phyloP scores from a whole-genome alignment of 2,888 invertebrate genomes.

The Prosopocoilus inquinatus region DNA sequence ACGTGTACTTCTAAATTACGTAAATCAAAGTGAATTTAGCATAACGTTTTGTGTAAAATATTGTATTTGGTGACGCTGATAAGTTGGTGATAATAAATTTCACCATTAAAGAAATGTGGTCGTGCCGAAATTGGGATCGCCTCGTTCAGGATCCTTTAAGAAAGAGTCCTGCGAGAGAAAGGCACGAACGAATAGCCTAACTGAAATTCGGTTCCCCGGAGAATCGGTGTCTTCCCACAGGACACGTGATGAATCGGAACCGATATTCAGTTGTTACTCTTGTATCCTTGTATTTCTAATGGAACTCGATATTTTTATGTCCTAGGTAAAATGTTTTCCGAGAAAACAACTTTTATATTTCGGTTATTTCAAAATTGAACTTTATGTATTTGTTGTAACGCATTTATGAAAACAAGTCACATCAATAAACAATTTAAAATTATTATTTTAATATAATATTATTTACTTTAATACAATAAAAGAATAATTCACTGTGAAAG shows the following conservation, averaged over 20 bases:
- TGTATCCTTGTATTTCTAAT: conserved; percentile 36
- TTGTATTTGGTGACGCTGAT: too few species aligned
- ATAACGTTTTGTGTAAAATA: too few species aligned
- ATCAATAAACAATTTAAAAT: too few species aligned
- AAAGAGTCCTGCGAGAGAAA: conserved; percentile 29
- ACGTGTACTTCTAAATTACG: too few species aligned
- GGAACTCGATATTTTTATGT: conserved; percentile 37
- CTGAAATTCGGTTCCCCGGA: conserved; percentile 11
- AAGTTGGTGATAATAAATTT: too few species aligned
- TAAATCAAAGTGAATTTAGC: too few species aligned
- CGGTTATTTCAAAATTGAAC: background rate
- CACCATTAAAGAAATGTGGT: too few species aligned
- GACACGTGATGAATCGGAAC: conserved; percentile 35
- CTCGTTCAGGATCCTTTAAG: conserved; percentile 21
- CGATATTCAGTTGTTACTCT: conserved; percentile 38
- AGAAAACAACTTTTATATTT: conserved; percentile 30
- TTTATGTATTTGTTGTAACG: too few species aligned
- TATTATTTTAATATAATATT: too few species aligned
- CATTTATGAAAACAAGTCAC: too few species aligned
- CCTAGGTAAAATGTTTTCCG: conserved; percentile 26
- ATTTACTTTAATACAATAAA: too few species aligned
- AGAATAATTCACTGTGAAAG: too few species aligned
- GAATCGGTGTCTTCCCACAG: conserved; percentile 14
- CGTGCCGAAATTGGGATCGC: background rate
- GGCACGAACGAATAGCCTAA: conserved; percentile 18